Base-by-base conservation (phyloP, 2,888 invertebrate genomes). In the Philaethria dido region DNA sequence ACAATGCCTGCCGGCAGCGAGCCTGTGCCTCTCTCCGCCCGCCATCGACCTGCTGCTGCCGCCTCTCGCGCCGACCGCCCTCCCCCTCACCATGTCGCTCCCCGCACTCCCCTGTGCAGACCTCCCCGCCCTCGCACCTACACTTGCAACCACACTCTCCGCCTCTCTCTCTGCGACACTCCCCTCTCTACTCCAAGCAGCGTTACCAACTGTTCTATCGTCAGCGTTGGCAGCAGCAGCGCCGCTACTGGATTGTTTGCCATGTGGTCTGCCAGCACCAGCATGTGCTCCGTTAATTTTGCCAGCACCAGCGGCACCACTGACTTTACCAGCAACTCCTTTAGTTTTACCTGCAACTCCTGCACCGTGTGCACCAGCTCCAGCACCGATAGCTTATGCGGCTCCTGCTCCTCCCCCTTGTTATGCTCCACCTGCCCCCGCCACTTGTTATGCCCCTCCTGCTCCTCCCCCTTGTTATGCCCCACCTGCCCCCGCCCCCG, bases 221-320 rank as follows among this genome's bases (percentile, higher is more conserved):
- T 84, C 86, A 2, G 84, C 81, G 5, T 64, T 87, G 47, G 75
- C 80, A 0, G 85, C 81, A 2, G 68, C 84, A 18, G 75, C 79
- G 0, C 86, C 86, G 1, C 50, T 86, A 61, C 54, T 86, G 2
- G 77, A 39, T 0, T 68, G 71, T 73, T 61, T 65, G 36, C 80
- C 33, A 69, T 66, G 62, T 25, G 66, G 60, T 25, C 8, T 54
- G 22, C 64, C 61, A 14, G 42, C 57, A 0, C 39, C 36, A n/a
- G n/a, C n/a, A 1, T 47, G 20, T 13, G 47, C 47, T 1, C 39
- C 39, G 13, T 3, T 39, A 13, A 2, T 39, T 0, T 3, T 47
- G 13, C 47, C 47, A 22, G 22, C 45, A 29, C 50, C 50, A 13
- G 54, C 50, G 4, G 54, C 54, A 2, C 55, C 55, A 5, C 39